phyloP scores from a whole-genome alignment of 2,113 vertebrate genomes.

The Coptodon bakossiorum region DNA sequence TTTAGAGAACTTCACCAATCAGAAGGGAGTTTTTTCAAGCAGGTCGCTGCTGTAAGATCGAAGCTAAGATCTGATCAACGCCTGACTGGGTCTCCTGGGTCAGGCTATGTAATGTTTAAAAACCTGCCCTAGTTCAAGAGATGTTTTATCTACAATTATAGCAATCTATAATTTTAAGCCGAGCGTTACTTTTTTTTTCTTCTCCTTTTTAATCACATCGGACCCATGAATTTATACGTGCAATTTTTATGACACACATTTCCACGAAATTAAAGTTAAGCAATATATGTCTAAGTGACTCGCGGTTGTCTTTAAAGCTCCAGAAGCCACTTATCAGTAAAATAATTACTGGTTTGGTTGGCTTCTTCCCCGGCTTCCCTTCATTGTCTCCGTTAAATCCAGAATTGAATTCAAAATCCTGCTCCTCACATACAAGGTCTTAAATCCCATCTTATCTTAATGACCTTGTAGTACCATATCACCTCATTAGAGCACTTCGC shows the following conservation, averaged over 20 bases:
- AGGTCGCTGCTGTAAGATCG: not conserved
- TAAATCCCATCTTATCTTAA: fast-evolving
- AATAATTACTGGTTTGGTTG: not conserved
- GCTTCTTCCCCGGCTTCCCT: not conserved
- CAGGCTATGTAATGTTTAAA: not conserved
- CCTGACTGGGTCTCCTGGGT: not conserved
- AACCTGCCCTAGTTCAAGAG: not conserved
- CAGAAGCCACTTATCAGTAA: not conserved
- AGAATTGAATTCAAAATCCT: not conserved
- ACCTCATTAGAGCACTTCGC: not conserved
- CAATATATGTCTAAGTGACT: not conserved
- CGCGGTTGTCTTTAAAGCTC: not conserved
- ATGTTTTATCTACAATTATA: not conserved
- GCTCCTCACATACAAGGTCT: not conserved
- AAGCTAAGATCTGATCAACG: not conserved
- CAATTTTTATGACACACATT: not conserved
- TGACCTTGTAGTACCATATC: not conserved
- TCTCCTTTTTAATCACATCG: not conserved
- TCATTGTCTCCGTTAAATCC: not conserved
- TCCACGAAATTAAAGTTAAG: not conserved
- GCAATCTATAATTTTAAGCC: not conserved
- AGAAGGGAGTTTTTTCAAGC: not conserved
- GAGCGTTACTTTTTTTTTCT: not conserved
- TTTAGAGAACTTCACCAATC: not conserved
- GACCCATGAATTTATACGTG: not conserved